Evolutionary conservation across 2,888 invertebrate species (phyloP), one percentile per base, ranked within the genome.

Genomic region (Drosophila cyrtoloma): DNA sequence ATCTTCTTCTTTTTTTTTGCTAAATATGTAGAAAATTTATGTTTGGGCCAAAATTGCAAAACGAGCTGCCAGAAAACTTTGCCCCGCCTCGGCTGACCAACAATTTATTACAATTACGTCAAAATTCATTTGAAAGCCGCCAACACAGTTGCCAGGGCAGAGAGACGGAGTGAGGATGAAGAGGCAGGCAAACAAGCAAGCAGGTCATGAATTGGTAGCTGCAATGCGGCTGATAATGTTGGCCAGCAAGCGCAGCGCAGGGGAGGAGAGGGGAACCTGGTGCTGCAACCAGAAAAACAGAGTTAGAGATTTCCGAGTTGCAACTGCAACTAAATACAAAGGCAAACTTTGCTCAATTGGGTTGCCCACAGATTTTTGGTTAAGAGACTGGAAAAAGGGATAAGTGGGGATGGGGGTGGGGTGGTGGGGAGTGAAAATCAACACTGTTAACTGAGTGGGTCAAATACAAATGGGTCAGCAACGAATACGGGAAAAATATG

Each of bases 101-200:
- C 85, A 91, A 87, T 87, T 87, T 87, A 87, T 87, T 91, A 89
- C 87, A 87, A 87, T 89, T 89, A 90, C 90, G 90, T 90, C 91
- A 90, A 86, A 87, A 89, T 80, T 77, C 89, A 87, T 91, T 90
- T 84, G 80, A 77, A 87, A 82, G 77, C 80, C 72, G 63, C 64
- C 77, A 64, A 57, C 78, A 66, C 75, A 78, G 58, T 0, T 5
- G 2, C 4, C 5, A 5, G 1, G 10, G 22, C n/a, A 33, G 12
- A 14, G 3, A 10, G 10, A 14, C 51, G 30, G 5, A 42, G 28
- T 5, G 14, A 14, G 35, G 44, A 5, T 26, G 9, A 16, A 9
- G 47, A 9, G 16, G 16, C 22, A 42, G 30, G 28, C 6, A 62
- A 26, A 26, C 7, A 28, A 33, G 26, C n/a, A 16, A 37, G 51